Base-by-base conservation (phyloP, 2,797 vertebrate species). In the Aulostomus chinensis region DNA sequence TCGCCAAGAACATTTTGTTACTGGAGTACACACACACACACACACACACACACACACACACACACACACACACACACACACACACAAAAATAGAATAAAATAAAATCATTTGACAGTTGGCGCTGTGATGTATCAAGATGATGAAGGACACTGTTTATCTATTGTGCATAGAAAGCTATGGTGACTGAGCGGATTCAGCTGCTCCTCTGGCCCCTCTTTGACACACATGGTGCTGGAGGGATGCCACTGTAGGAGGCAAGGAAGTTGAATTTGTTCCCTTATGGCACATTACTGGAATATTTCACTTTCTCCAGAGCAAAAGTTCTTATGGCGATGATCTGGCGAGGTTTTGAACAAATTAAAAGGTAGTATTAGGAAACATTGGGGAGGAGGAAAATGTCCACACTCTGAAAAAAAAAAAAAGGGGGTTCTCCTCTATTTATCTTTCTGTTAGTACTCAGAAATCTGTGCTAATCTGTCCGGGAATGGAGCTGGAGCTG, bases 1-100 rank as follows among this genome's bases (percentile, higher is more conserved):
- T 79, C 4, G 72, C 79, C 71, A 85, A 62, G 73, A 87, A 88
- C 84, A 89, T 84, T 66, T 80, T 73, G 68, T 87, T 68, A 60
- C 56, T 28, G 17, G 20, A 38, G 55, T 30, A 83, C 62, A 69
- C 24, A 16, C 24, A 39, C 11, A 7, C n/a, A 39, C 10, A 25
- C 24, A 5, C 2, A 25, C 24, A 25, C 24, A 25, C 24, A 25
- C 24, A 25, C 2, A 25, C 24, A 25, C 24, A 25, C 24, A 16
- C 24, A 39, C 11, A 7, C n/a, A 39, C 10, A 25, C 24, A 5
- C 2, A 25, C 24, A 25, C 24, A 25, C 24, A 25, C 24, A 25
- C 2, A 25, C 24, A 25, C 24, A 25, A 71, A 75, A 69, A 73
- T 47, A 7, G 7, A 22, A 22, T 22, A 22, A n/a, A n/a, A n/a